Conservation (phyloP, 2,113 vertebrate genomes). For the Solea senegalensis region DNA sequence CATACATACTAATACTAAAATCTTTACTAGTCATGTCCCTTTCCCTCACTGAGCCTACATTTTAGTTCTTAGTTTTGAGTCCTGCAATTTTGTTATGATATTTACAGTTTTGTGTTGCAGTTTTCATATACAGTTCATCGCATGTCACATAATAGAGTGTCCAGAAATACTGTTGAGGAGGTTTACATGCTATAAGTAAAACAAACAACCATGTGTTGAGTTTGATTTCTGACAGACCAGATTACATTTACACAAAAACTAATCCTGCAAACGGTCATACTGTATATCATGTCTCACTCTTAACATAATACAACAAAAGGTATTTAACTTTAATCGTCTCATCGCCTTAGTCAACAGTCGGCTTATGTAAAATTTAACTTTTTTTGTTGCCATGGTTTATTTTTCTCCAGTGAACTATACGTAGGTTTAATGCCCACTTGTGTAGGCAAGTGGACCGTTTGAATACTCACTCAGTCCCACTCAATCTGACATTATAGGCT, state of each 20-base stretch:
- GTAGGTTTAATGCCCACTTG: constrained; percentile 55
- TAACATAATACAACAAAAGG: no score
- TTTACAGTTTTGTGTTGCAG: background rate
- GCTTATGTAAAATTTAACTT: background rate
- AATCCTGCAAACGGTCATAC: background rate
- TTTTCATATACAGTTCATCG: background rate
- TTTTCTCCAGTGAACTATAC: background rate
- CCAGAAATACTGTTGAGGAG: background rate
- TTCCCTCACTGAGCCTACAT: no score
- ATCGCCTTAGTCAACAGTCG: background rate
- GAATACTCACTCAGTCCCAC: constrained; percentile 51
- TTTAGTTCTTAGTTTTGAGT: no score
- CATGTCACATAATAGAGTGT: background rate
- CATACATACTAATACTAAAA: no score
- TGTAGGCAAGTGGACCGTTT: constrained; percentile 58
- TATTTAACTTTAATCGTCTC: background rate
- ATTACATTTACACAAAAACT: background rate
- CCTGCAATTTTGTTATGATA: no score
- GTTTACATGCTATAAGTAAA: background rate
- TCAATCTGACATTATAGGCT: constrained; percentile 32
- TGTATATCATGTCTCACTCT: no score
- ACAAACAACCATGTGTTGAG: background rate
- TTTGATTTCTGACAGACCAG: background rate
- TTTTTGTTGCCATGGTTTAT: background rate
- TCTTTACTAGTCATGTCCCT: no score